A percentile compares a stretch with the other conserved stretches of the same genome.
Conservation (phyloP, 2,888 invertebrate genomes). For the Noctuana brunneofusca region DNA sequence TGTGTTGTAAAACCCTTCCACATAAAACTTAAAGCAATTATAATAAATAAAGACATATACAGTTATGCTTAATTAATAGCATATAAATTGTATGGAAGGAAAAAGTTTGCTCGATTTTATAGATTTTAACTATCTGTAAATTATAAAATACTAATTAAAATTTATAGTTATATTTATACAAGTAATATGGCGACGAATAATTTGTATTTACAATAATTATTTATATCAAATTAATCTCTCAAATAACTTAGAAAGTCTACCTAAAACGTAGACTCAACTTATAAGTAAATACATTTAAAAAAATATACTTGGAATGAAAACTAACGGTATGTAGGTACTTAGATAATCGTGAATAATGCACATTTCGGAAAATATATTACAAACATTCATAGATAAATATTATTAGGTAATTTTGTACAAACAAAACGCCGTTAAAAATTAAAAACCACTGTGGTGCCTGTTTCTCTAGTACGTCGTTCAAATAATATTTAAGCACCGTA, state of each 20-base stretch:
- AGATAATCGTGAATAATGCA: constrained; percentile 1
- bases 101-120: constrained; percentile 20
- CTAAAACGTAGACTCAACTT: constrained; percentile 77
- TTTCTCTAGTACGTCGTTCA: background rate
- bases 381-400: background rate
- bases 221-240: constrained; percentile 58
- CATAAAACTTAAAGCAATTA: constrained; percentile 21
- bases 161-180: constrained; percentile 35
- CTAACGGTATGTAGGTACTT: constrained; percentile 35
- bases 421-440: background rate
- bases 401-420: background rate
- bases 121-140: constrained; percentile 29
- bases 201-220: constrained; percentile 39
- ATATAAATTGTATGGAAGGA: constrained; percentile 15
- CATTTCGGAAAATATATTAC: background rate
- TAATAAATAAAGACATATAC: constrained; percentile 30
- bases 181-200: constrained; percentile 41
- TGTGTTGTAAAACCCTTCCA: constrained; percentile 6
- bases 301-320: constrained; percentile 48
- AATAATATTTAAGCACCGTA: constrained; percentile 1
- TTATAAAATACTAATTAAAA: constrained; percentile 24
- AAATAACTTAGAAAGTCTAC: constrained; percentile 74
- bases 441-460: background rate
- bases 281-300: constrained; percentile 61
- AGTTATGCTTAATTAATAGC: constrained; percentile 24